These are phyloP conservation scores for Limanda limanda DNA, from an alignment of 2,113 vertebrate genomes.

Conservation along the genomic window DNA sequence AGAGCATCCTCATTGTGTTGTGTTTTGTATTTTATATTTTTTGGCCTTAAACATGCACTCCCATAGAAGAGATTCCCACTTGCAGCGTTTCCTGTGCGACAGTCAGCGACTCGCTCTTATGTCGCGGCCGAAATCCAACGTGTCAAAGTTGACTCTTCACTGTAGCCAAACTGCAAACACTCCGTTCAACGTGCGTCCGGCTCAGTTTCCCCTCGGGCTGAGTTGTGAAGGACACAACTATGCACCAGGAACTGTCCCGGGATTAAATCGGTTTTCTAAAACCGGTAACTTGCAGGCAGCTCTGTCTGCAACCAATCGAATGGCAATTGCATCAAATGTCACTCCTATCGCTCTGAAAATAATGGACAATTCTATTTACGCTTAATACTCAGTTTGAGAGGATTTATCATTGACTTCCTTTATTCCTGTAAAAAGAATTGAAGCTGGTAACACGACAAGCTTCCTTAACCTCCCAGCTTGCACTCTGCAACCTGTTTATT, in stretches of 20 bases:
- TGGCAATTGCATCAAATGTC: neutral
- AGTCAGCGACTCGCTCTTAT: neutral
- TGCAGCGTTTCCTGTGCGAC: neutral
- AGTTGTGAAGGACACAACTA: too few relatives aligned
- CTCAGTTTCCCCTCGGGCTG: neutral
- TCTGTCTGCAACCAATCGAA: neutral
- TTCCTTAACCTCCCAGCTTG: too few relatives aligned
- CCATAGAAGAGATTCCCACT: neutral
- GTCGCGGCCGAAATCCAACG: neutral
- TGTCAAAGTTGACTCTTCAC: neutral
- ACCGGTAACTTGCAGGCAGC: too few relatives aligned
- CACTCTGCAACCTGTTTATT: too few relatives aligned
- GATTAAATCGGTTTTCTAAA: too few relatives aligned
- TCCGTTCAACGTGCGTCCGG: neutral
- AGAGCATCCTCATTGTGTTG: neutral
- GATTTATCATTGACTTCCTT: too few relatives aligned
- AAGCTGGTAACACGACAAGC: too few relatives aligned
- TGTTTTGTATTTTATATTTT: neutral
- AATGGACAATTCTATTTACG: too few relatives aligned
- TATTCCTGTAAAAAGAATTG: too few relatives aligned
- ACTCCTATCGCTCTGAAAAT: neutral
- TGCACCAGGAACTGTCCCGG: too few relatives aligned
- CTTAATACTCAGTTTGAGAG: neutral
- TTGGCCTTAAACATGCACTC: neutral
- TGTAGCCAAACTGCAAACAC: conserved; percentile 20